Conservation (phyloP, 2,888 invertebrate genomes). For the Resseliella maxima region DNA sequence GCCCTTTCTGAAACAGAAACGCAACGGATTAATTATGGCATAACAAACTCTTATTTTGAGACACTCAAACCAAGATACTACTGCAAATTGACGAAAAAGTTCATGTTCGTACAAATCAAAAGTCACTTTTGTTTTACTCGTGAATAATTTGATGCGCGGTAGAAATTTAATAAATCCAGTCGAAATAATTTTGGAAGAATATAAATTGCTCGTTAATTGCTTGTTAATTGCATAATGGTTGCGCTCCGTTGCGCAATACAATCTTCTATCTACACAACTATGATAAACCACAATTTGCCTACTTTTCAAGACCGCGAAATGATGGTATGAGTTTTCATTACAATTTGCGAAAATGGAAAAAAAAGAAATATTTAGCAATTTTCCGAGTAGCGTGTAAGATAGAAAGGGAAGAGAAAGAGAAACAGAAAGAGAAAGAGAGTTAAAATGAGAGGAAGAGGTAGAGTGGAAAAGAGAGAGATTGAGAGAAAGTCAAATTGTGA, state of each 20-base stretch:
- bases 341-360: not conserved
- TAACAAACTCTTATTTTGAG: not conserved
- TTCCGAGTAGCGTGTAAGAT: too few relatives aligned
- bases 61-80: too few relatives aligned
- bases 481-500: not conserved
- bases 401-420: too few relatives aligned
- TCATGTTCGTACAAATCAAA: not conserved
- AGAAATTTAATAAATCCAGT: not conserved
- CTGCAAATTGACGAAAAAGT: not conserved
- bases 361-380: too few relatives aligned
- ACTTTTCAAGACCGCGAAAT: too few relatives aligned
- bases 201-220: conserved; percentile 33
- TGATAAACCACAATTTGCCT: too few relatives aligned
- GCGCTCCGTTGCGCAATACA: not conserved
- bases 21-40: not conserved
- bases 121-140: not conserved
- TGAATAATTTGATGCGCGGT: not conserved
- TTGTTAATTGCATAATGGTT: conserved; percentile 21
- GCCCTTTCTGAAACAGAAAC: not conserved
- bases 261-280: too few relatives aligned
- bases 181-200: conserved; percentile 1
- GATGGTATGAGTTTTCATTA: too few relatives aligned
- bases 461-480: too few relatives aligned
- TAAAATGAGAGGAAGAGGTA: too few relatives aligned
- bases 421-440: too few relatives aligned